These are phyloP conservation scores for Gryllus longicercus DNA, from an alignment of 2,888 invertebrate species.

Conservation along the genomic window DNA sequence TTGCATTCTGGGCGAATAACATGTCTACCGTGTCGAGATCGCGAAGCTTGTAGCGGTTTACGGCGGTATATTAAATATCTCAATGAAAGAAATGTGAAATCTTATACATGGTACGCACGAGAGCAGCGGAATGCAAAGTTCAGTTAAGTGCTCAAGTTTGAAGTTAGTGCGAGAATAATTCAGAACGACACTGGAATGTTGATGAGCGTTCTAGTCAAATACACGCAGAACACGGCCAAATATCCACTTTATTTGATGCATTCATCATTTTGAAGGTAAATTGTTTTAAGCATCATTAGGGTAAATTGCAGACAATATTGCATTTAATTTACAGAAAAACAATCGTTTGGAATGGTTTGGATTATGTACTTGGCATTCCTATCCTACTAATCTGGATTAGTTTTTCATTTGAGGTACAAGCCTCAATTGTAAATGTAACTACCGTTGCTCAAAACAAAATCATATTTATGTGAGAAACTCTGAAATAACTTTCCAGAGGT, in stretches of 20 bases:
- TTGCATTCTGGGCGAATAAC: constrained; percentile 8
- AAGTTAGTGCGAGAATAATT: neutral
- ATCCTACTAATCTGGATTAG: too few relatives aligned
- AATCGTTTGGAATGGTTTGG: too few relatives aligned
- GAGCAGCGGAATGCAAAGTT: neutral
- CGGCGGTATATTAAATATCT: constrained; percentile 1
- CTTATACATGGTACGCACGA: neutral
- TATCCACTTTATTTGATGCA: constrained; percentile 1
- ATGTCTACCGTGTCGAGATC: constrained; percentile 11
- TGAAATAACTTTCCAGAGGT: too few relatives aligned
- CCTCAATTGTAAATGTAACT: too few relatives aligned
- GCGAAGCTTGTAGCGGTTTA: neutral
- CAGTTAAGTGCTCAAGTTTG: neutral
- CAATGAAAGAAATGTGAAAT: neutral
- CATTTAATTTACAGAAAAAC: too few relatives aligned
- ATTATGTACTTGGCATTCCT: too few relatives aligned
- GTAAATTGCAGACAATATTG: too few relatives aligned
- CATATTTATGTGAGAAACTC: too few relatives aligned
- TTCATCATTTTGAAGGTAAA: neutral
- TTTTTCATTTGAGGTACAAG: too few relatives aligned
- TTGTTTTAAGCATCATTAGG: neutral
- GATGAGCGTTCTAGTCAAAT: neutral
- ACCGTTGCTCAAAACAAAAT: too few relatives aligned
- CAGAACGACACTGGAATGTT: constrained; percentile 2
- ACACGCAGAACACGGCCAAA: neutral